Percentiles rank a stretch among this genome's conserved stretches.
phyloP scores from a whole-genome alignment of 2,888 invertebrate species.

The Tinea trinotella region DNA sequence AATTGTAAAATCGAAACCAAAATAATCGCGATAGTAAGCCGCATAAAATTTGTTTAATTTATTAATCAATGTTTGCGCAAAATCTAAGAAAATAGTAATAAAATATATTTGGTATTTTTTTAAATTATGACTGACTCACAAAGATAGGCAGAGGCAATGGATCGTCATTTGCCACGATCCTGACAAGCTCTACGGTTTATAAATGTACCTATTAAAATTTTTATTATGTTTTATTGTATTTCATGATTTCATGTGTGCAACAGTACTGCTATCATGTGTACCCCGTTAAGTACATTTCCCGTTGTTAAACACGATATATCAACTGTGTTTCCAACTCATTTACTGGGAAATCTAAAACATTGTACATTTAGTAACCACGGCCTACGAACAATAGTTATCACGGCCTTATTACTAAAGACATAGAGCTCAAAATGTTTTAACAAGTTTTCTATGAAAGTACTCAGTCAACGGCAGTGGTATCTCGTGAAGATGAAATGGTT shows the following conservation, averaged over 20 bases:
- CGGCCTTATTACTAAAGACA: not conserved
- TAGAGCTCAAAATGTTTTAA: not conserved
- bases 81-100: too few species aligned
- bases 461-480: not conserved
- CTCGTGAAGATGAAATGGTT: not conserved
- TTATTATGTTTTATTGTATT: conserved; percentile 19
- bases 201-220: too few species aligned
- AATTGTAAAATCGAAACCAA: too few species aligned
- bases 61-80: too few species aligned
- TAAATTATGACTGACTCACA: too few species aligned
- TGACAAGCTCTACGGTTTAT: too few species aligned
- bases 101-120: too few species aligned
- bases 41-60: too few species aligned
- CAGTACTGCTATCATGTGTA: not conserved
- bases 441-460: not conserved
- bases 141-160: too few species aligned
- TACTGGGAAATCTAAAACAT: conserved; percentile 30
- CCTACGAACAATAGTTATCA: conserved; percentile 4
- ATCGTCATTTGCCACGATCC: too few species aligned
- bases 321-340: conserved; percentile 53
- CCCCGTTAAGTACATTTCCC: conserved; percentile 22
- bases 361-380: conserved; percentile 24
- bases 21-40: too few species aligned
- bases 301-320: conserved; percentile 40
- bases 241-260: not conserved